Percentiles rank a stretch among this genome's conserved stretches.
Conservation (phyloP, 2,113 vertebrate species). For the Phainopepla nitens region DNA sequence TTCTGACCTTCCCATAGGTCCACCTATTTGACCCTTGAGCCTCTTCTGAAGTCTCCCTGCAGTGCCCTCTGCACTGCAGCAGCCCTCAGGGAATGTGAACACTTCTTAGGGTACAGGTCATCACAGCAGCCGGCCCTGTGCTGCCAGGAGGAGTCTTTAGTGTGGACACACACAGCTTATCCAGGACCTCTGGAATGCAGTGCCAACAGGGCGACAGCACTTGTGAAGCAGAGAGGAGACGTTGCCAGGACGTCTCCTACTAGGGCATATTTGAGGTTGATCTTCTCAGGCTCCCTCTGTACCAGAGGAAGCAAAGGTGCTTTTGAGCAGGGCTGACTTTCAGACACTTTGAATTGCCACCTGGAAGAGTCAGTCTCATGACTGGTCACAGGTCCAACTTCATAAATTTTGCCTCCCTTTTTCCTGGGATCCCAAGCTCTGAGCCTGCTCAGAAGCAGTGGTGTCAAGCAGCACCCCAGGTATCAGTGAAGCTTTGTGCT, state of each 20-base stretch:
- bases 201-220: fast-evolving
- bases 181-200: not conserved
- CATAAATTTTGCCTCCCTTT: not conserved
- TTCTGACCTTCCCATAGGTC: not conserved
- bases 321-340: not conserved
- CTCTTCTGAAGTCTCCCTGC: not conserved
- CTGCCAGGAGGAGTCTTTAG: not conserved
- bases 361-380: fast-evolving
- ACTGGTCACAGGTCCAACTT: not conserved
- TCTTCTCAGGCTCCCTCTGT: not conserved
- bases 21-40: not conserved
- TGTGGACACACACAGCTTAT: not conserved
- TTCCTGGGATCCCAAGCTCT: not conserved
- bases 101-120: not conserved
- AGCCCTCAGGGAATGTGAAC: not conserved
- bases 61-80: not conserved
- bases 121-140: not conserved
- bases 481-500: not conserved
- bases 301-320: not conserved
- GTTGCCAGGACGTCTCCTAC: not conserved
- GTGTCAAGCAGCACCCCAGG: not conserved
- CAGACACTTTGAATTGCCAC: not conserved
- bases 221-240: not conserved
- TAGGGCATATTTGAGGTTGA: not conserved
- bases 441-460: not conserved